phyloP scores from a whole-genome alignment of 2,888 invertebrate species.

The Ephialtes manifestator region DNA sequence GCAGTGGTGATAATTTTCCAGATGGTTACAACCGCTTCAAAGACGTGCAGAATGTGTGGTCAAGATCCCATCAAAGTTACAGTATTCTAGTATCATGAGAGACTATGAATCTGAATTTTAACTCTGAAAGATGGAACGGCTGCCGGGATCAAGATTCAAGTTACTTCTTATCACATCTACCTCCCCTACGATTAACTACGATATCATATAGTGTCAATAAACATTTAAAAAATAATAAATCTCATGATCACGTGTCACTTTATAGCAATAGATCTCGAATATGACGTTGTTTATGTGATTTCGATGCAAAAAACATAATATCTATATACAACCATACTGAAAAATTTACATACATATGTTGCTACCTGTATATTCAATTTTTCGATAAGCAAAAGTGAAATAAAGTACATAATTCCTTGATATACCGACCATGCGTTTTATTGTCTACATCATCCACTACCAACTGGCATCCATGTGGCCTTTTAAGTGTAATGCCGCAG shows the following conservation, averaged over 20 bases:
- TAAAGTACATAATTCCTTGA: no score
- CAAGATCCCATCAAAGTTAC: slow-evolving; percentile 1
- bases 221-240: background rate
- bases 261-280: no score
- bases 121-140: background rate
- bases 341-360: no score
- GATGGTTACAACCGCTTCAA: background rate
- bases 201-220: background rate
- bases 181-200: background rate
- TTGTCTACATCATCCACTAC: no score
- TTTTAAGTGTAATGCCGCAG: background rate
- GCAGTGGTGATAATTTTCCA: slow-evolving; percentile 44
- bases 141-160: slow-evolving; percentile 3
- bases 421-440: no score
- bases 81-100: background rate
- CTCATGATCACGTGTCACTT: no score
- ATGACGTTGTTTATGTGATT: no score
- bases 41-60: background rate
- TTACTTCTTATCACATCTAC: background rate
- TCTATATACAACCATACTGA: no score
- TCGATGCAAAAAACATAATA: no score
- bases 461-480: background rate
- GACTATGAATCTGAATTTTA: background rate
- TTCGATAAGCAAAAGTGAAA: no score
- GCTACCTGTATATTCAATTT: no score